These are phyloP conservation scores for Nezara viridula DNA, from an alignment of 2,888 invertebrate genomes.

Conservation along the genomic window DNA sequence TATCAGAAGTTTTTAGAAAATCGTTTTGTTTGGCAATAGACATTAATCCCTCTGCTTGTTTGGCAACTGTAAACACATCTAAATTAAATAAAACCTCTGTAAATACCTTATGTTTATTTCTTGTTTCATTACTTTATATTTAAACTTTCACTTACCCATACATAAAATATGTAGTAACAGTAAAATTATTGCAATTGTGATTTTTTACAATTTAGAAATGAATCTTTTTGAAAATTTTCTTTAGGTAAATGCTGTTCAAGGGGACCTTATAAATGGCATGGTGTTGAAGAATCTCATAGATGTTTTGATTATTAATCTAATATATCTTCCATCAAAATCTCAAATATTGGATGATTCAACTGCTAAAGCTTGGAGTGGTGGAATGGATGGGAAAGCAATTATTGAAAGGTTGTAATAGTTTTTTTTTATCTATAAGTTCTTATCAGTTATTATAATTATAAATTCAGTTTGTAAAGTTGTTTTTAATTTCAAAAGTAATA, in stretches of 20 bases:
- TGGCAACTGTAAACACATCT: constrained; percentile 80
- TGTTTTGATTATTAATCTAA: constrained; percentile 95
- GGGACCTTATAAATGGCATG: constrained; percentile 77
- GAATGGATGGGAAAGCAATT: constrained; percentile 67
- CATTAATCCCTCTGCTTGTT: constrained; percentile 86
- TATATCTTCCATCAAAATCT: constrained; percentile 92
- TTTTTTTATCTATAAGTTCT: constrained; percentile 39
- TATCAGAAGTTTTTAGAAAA: constrained; percentile 76
- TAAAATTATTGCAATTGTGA: not conserved
- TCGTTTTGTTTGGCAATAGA: constrained; percentile 81
- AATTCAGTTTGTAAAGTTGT: too few relatives aligned
- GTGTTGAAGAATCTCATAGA: constrained; percentile 77
- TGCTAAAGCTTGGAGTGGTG: constrained; percentile 82
- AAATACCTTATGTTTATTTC: constrained; percentile 66
- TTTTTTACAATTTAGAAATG: not conserved
- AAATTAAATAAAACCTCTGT: constrained; percentile 75
- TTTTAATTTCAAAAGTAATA: too few relatives aligned
- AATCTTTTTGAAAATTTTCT: constrained; percentile 63
- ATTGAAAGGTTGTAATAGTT: constrained; percentile 56
- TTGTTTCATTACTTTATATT: too few relatives aligned
- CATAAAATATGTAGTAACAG: too few relatives aligned
- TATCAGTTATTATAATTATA: not conserved
- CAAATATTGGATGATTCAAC: constrained; percentile 77
- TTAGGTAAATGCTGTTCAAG: constrained; percentile 75
- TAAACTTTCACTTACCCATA: too few relatives aligned